These are phyloP conservation scores for Drosophila atripex DNA, from an alignment of 2,888 invertebrate species.

Conservation along the genomic window DNA sequence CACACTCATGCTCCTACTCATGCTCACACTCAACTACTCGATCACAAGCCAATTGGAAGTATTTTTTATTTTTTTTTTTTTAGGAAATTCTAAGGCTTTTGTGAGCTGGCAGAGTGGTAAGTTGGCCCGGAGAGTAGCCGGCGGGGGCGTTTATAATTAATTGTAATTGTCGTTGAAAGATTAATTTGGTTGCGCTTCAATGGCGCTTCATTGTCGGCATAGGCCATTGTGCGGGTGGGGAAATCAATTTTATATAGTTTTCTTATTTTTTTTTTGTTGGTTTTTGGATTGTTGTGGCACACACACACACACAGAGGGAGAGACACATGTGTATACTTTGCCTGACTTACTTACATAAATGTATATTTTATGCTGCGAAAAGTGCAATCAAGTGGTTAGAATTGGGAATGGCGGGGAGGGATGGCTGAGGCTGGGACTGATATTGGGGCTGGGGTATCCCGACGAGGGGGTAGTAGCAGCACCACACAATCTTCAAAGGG, in stretches of 20 bases:
- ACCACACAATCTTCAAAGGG: slow-evolving; percentile 72
- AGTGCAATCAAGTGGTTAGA: slow-evolving; percentile 77
- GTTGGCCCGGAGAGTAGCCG: slow-evolving; percentile 30
- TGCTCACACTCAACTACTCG: slow-evolving; percentile 20
- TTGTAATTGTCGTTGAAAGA: slow-evolving; percentile 82
- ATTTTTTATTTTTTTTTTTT: slow-evolving; percentile 29
- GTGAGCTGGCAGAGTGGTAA: slow-evolving; percentile 49
- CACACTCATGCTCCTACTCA: slow-evolving; percentile 30
- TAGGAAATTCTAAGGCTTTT: slow-evolving; percentile 53
- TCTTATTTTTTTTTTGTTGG: slow-evolving; percentile 31
- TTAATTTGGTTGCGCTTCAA: slow-evolving; percentile 80
- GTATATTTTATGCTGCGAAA: slow-evolving; percentile 78
- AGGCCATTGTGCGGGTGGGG: slow-evolving; percentile 67
- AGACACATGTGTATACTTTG: background rate
- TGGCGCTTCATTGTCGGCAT: slow-evolving; percentile 76
- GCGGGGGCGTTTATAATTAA: slow-evolving; percentile 80
- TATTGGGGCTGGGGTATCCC: slow-evolving; percentile 10
- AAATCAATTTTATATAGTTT: slow-evolving; percentile 75
- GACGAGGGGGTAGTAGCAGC: slow-evolving; percentile 35
- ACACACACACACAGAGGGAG: background rate
- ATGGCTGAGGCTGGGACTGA: background rate
- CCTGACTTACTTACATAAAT: slow-evolving; percentile 54
- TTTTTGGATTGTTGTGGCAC: slow-evolving; percentile 8
- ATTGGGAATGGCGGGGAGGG: slow-evolving; percentile 6
- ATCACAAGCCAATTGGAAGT: slow-evolving; percentile 24